Percentiles rank a stretch among this genome's conserved stretches.
Conservation (phyloP, 2,797 vertebrate species). For the Enteromius anoplus region DNA sequence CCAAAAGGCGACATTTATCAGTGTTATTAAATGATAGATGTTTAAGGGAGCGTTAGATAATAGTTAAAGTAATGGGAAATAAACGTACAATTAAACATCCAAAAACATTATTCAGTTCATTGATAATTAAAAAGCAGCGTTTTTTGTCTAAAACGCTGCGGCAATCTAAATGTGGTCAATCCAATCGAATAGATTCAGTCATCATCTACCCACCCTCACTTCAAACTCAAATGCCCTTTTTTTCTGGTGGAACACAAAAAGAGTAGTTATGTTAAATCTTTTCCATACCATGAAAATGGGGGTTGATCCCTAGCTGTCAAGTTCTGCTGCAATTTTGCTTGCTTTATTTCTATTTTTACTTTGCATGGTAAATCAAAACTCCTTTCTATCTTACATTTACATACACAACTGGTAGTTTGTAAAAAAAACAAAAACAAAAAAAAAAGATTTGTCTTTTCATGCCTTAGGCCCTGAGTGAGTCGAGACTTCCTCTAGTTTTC, state of each 20-base stretch:
- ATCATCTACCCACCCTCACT: constrained; percentile 14
- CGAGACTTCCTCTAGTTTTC: neutral
- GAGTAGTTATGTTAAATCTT: constrained; percentile 5
- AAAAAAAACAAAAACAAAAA: neutral
- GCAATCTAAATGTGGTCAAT: neutral
- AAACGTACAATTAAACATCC: neutral
- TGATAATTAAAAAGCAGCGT: neutral
- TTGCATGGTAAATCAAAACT: constrained; percentile 12
- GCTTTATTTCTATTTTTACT: constrained; percentile 6
- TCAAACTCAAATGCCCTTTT: constrained; percentile 5
- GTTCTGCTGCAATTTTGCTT: constrained; percentile 5
- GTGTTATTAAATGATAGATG: neutral
- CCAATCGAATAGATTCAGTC: neutral
- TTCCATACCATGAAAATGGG: neutral
- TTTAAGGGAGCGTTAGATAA: neutral
- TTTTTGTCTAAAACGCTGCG: neutral
- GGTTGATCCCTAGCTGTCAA: constrained; percentile 22
- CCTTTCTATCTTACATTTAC: neutral
- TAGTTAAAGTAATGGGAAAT: neutral
- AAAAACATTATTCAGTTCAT: neutral
- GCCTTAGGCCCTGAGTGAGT: neutral
- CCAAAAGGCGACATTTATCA: neutral
- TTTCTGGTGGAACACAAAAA: neutral
- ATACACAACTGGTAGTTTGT: neutral
- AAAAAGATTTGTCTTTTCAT: neutral